phyloP scores from a whole-genome alignment of 2,888 invertebrate species.

The Corbicula japonica region DNA sequence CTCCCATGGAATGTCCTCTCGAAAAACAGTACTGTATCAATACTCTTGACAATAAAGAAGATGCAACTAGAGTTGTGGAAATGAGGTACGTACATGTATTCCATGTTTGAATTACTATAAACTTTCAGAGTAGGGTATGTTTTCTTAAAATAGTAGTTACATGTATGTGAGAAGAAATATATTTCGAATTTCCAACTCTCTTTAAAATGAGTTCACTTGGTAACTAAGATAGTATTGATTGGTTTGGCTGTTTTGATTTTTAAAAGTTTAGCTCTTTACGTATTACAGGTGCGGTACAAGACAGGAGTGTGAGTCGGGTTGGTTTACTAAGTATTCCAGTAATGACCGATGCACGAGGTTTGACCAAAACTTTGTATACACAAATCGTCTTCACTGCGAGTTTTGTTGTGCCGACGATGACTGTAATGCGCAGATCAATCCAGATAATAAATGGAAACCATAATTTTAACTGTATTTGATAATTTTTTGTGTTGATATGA shows the following conservation, averaged over 20 bases:
- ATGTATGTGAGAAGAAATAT: too few species aligned
- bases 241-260: too few species aligned
- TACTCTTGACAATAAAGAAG: not conserved
- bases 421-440: slow-evolving; percentile 6
- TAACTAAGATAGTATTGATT: too few species aligned
- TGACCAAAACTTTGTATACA: not conserved
- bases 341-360: slow-evolving; percentile 27
- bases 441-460: slow-evolving; percentile 10
- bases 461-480: too few species aligned
- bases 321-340: slow-evolving; percentile 22
- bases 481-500: too few species aligned
- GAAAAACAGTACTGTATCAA: slow-evolving; percentile 30
- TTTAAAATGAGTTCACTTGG: too few species aligned
- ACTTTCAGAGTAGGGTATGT: too few species aligned
- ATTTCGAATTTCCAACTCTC: too few species aligned
- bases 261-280: too few species aligned
- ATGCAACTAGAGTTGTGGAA: slow-evolving; percentile 10
- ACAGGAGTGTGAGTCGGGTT: slow-evolving; percentile 17
- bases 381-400: slow-evolving; percentile 17
- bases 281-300: slow-evolving; percentile 17
- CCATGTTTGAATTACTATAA: too few species aligned
- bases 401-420: slow-evolving; percentile 22
- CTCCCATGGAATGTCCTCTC: slow-evolving; percentile 3
- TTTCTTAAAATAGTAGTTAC: too few species aligned
- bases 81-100: too few species aligned